Conservation (phyloP, 2,113 vertebrate genomes). For the Rhinogobius similis region DNA sequence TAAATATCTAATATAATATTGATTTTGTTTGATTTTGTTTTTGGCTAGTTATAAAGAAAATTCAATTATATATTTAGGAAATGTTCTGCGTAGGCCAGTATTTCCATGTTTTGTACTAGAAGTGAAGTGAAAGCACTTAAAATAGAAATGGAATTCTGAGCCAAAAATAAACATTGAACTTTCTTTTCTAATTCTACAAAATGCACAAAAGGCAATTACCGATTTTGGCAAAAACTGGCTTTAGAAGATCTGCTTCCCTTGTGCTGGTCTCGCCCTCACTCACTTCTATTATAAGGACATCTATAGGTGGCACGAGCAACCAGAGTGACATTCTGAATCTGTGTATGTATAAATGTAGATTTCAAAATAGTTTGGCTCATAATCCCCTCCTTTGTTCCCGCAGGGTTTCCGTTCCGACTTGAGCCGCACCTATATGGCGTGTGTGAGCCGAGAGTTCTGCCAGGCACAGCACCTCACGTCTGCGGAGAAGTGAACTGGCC, state of each 20-base stretch:
- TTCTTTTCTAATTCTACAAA: background rate
- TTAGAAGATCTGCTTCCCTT: no score
- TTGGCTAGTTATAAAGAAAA: background rate
- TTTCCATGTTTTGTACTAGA: background rate
- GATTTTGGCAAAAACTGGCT: no score
- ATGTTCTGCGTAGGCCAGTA: background rate
- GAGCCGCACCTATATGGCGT: conserved; percentile 98
- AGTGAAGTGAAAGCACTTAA: background rate
- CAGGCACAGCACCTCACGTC: conserved; percentile 98
- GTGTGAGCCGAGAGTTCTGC: conserved; percentile 97
- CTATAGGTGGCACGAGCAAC: background rate
- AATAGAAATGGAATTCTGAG: background rate
- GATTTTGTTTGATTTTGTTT: background rate
- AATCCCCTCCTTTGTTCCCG: conserved; percentile 16
- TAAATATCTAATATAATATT: background rate
- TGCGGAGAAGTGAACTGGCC: conserved; percentile 93
- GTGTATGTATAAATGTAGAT: background rate
- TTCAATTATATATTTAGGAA: background rate
- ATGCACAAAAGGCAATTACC: background rate
- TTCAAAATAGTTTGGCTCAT: background rate
- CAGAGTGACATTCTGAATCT: background rate
- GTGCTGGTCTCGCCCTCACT: background rate
- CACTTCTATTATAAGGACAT: background rate
- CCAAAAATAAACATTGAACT: background rate
- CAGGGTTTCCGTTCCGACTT: conserved; percentile 92